Evolutionary conservation across 2,888 invertebrate species (phyloP), one percentile per base, ranked within the genome.

Genomic region (Plutella xylostella): DNA sequence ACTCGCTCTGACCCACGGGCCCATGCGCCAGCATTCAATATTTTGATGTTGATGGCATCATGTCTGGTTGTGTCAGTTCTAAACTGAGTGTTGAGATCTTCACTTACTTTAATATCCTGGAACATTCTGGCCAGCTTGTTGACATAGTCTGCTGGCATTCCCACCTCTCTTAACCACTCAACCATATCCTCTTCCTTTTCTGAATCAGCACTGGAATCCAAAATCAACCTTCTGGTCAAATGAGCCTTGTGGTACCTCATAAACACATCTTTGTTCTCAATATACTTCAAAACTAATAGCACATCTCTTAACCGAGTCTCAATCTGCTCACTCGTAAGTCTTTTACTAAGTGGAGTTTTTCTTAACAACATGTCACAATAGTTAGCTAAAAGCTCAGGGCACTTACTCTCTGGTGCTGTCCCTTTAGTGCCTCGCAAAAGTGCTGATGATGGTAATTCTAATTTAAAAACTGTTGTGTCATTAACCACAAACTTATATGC

Each of bases 171-270:
- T 41, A 94, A 87, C 96, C 97, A 97, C 68, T 97, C 97, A 0
- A 99, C 98, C 94, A 99, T 98, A 66, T 96, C 97, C 76, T 99
- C 98, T 75, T 99, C 99, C 65, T 98, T 98, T 72, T 99, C 99
- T 55, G 96, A 97, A 78, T 99, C 99, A 1, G 98, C 97, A 64
- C 97, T 97, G 15, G 97, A 96, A 70, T 99, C 98, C 55, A 99
- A 87, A 68, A 99, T 98, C 53, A 99, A 88, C 60, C 88, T 89
- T 61, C 99, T 86, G 6, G 98, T 98, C 52, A 99, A 86, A 83
- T 99, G 98, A 39, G 97, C 97, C 75, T 99, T 98, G 75, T 99
- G 98, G 75, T 97, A 99, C 55, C 98, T 88, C 98, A 99, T 99
- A 74, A 99, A 99, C 21, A 99, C 98, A 85, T 99, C 99, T 75